Percentiles rank a stretch among this genome's conserved stretches.
Evolutionary conservation across 2,888 invertebrate species (phyloP).

Genomic region (Cosmopolites sordidus): DNA sequence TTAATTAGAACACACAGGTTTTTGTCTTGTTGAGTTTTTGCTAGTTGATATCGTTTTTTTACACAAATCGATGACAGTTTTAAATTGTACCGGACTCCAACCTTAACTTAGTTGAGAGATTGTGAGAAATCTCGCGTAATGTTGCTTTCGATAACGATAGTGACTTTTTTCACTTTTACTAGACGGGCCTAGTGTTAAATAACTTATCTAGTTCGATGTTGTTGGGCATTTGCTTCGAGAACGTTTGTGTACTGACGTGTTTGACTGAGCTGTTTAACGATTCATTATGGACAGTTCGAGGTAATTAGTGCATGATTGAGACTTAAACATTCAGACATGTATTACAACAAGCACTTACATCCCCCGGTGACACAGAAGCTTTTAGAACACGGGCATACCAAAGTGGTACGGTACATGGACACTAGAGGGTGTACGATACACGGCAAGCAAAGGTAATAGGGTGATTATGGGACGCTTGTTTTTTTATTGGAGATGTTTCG

Average conservation of each 20-base stretch:
- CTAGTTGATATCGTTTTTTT: too few relatives aligned
- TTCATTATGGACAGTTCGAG: too few relatives aligned
- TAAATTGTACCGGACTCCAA: too few relatives aligned
- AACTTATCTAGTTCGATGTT: background rate
- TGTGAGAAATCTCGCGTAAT: background rate
- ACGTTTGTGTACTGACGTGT: background rate
- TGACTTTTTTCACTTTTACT: background rate
- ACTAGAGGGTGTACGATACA: constrained; percentile 42
- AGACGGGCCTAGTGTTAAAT: background rate
- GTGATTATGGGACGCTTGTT: background rate
- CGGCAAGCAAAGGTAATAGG: constrained; percentile 31
- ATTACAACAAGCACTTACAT: constrained; percentile 46
- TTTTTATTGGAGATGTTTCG: too few relatives aligned
- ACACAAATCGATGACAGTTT: too few relatives aligned
- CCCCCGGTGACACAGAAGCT: constrained; percentile 43
- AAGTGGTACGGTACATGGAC: constrained; percentile 43
- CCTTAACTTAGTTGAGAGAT: background rate
- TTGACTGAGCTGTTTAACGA: too few relatives aligned
- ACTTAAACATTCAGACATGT: constrained; percentile 35
- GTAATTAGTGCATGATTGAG: too few relatives aligned
- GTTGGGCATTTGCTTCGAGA: background rate
- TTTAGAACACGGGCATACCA: constrained; percentile 40
- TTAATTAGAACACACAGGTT: too few relatives aligned
- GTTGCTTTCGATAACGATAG: background rate
- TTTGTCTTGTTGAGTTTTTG: too few relatives aligned